A percentile compares a stretch with the other conserved stretches of the same genome.
These are phyloP conservation scores for silkworm (Bombyx mori) DNA, from an alignment of 1,140 invertebrate species.

Conservation along the genomic window DNA sequence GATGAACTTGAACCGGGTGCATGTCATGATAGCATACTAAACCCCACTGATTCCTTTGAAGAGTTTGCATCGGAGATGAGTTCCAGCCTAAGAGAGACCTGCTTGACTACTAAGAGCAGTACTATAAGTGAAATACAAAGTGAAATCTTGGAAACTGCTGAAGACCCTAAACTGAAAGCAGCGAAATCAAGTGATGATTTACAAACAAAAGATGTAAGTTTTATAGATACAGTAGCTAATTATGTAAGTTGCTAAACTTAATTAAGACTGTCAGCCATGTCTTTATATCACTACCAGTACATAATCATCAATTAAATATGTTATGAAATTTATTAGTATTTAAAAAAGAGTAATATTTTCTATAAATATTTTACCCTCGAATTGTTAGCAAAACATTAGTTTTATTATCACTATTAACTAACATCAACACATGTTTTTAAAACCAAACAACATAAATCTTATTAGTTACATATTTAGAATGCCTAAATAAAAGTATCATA, in stretches of 20 bases:
- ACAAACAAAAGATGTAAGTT: constrained; percentile 49
- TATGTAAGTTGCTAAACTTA: too few species aligned
- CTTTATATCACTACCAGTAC: too few species aligned
- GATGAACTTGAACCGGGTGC: constrained; percentile 50
- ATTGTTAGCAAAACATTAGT: too few species aligned
- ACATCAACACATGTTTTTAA: too few species aligned
- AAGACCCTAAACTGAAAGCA: constrained; percentile 43
- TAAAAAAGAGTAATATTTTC: too few species aligned
- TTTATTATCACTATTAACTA: too few species aligned
- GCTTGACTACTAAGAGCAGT: constrained; percentile 51
- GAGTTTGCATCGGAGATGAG: constrained; percentile 79
- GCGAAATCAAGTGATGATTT: constrained; percentile 55
- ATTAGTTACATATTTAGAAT: neutral
- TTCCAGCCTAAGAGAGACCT: constrained; percentile 72
- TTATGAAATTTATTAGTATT: too few species aligned
- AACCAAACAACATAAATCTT: neutral
- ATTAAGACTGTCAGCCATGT: too few species aligned
- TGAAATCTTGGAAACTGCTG: constrained; percentile 42
- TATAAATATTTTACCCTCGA: too few species aligned
- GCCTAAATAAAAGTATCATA: neutral
- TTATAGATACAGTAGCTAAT: neutral
- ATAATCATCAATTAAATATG: too few species aligned
- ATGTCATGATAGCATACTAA: constrained; percentile 75
- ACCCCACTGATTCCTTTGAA: constrained; percentile 79
- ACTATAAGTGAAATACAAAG: constrained; percentile 74